These are phyloP conservation scores for Halisarca cf. caerulea DNA, from an alignment of 37 sponge, comb jelly and placozoan species.

Conservation along the genomic window DNA sequence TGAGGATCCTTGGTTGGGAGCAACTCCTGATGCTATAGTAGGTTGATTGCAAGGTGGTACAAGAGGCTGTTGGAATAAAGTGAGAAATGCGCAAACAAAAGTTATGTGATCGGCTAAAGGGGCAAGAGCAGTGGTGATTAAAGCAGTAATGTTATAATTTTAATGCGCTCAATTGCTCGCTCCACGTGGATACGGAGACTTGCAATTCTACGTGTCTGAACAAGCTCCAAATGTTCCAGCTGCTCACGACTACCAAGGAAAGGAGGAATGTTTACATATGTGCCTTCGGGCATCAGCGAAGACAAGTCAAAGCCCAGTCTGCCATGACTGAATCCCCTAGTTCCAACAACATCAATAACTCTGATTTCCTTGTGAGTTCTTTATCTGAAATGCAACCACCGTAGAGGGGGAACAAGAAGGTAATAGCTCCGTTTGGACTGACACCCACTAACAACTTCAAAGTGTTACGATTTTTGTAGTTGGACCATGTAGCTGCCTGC, in stretches of 20 bases:
- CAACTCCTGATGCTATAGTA: neutral
- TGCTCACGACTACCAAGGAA: neutral
- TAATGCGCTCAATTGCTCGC: neutral
- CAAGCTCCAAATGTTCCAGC: neutral
- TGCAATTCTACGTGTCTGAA: neutral
- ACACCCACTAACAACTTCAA: neutral
- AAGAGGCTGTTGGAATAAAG: constrained; percentile 5
- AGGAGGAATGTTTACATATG: constrained; percentile 14
- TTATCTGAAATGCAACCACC: neutral
- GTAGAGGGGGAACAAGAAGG: neutral
- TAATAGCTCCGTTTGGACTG: constrained; percentile 1
- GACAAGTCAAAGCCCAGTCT: neutral
- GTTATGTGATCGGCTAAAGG: neutral
- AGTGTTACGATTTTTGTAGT: constrained; percentile 18
- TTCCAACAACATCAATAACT: neutral
- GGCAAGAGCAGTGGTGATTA: neutral
- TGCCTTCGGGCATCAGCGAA: no score
- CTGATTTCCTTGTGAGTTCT: neutral
- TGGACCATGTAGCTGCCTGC: constrained; percentile 17
- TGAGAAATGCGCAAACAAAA: neutral
- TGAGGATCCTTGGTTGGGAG: neutral
- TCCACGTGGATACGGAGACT: constrained; percentile 4
- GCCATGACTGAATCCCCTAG: neutral
- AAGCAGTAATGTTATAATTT: constrained; percentile 36
- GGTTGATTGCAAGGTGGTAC: neutral